Conservation (phyloP, 2,113 vertebrate genomes). For the Myrmecophaga tridactyla region DNA sequence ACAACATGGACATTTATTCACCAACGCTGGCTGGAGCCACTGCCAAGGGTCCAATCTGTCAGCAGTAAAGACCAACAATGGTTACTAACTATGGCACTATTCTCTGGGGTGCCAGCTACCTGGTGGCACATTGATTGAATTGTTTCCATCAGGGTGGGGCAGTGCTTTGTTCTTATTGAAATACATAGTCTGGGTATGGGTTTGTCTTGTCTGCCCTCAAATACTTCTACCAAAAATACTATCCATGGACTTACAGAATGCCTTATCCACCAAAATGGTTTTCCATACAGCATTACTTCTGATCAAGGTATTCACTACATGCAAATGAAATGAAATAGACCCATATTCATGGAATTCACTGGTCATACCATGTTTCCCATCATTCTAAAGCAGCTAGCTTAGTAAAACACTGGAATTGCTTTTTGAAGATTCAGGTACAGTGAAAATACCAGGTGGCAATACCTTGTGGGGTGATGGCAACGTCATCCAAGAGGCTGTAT, state of each 20-base stretch:
- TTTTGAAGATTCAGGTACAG: neutral
- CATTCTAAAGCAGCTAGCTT: neutral
- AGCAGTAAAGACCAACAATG: neutral
- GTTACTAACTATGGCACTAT: no score
- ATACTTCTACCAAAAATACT: neutral
- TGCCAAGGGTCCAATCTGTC: neutral
- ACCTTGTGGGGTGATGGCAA: neutral
- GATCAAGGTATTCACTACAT: neutral
- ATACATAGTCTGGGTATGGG: neutral
- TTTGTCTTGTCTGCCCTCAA: neutral
- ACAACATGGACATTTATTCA: neutral
- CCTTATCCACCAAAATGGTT: neutral
- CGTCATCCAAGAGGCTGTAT: neutral
- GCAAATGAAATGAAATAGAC: neutral
- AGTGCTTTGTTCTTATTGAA: neutral
- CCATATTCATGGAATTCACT: neutral
- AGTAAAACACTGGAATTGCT: neutral
- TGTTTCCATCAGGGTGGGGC: neutral
- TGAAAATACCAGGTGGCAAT: neutral
- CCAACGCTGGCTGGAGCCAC: neutral
- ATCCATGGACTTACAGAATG: neutral
- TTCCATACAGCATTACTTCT: neutral
- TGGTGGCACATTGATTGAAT: neutral
- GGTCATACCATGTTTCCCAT: neutral
- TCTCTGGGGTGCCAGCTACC: neutral